Evolutionary conservation across 2,113 vertebrate genomes (phyloP).

Genomic region (Tympanuchus pallidicinctus): DNA sequence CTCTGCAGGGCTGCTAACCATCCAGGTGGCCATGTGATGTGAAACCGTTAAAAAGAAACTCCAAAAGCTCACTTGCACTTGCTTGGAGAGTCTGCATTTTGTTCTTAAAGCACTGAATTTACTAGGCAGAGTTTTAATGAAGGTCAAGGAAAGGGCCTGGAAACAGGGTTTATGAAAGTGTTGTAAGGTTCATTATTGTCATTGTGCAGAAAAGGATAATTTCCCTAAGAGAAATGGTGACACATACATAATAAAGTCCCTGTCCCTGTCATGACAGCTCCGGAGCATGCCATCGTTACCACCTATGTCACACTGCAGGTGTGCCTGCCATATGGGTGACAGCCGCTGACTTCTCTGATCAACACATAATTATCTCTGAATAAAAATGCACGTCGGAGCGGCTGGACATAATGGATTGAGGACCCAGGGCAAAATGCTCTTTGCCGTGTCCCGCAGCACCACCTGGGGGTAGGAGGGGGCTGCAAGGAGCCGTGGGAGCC

Average conservation of each 20-base stretch:
- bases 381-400: slow-evolving; percentile 80
- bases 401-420: slow-evolving; percentile 89
- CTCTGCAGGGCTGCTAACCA: neutral
- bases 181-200: slow-evolving; percentile 91
- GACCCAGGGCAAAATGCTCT: slow-evolving; percentile 83
- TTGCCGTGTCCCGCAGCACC: slow-evolving; percentile 76
- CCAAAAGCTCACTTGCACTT: slow-evolving; percentile 14
- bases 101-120: slow-evolving; percentile 53
- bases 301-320: slow-evolving; percentile 86
- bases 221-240: slow-evolving; percentile 86
- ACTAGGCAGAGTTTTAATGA: slow-evolving; percentile 72
- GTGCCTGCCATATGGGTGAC: slow-evolving; percentile 86
- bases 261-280: slow-evolving; percentile 86
- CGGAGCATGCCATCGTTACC: slow-evolving; percentile 84
- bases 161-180: slow-evolving; percentile 78
- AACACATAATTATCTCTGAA: slow-evolving; percentile 91
- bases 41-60: neutral
- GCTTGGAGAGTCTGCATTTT: slow-evolving; percentile 49
- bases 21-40: neutral
- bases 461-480: slow-evolving; percentile 81
- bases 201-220: slow-evolving; percentile 82
- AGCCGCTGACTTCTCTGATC: slow-evolving; percentile 84
- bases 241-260: slow-evolving; percentile 86
- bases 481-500: slow-evolving; percentile 71
- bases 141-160: slow-evolving; percentile 77